Conservation (phyloP, 2,888 invertebrate genomes). For the Bedellia somnulentella region DNA sequence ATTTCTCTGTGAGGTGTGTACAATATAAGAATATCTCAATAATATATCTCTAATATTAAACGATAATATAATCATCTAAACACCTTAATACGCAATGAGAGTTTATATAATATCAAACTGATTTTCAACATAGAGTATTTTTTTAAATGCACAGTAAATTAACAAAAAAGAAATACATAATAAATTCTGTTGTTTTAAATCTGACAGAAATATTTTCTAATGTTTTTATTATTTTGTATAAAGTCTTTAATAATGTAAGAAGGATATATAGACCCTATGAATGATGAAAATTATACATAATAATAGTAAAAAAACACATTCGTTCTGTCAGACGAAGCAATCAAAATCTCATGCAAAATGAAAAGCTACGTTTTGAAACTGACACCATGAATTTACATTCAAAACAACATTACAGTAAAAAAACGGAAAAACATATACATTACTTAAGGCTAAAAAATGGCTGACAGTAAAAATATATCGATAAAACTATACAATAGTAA, state of each 20-base stretch:
- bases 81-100: not conserved
- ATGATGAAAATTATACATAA: too few species aligned
- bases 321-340: too few species aligned
- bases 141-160: not conserved
- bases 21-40: constrained; percentile 29
- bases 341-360: too few species aligned
- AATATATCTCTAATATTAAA: not conserved
- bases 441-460: constrained; percentile 6
- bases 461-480: constrained; percentile 21
- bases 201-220: constrained; percentile 6
- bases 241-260: too few species aligned
- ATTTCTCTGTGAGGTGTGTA: constrained; percentile 45
- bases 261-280: too few species aligned
- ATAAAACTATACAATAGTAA: constrained; percentile 30
- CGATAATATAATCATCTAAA: not conserved
- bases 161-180: not conserved
- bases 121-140: not conserved
- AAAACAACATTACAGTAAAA: too few species aligned
- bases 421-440: too few species aligned
- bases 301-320: too few species aligned
- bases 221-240: too few species aligned
- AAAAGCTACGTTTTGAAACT: too few species aligned
- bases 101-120: not conserved
- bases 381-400: too few species aligned
- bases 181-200: constrained; percentile 12